Evolutionary conservation across 1,140 invertebrate species (phyloP), one percentile per base, ranked within the genome.

Genomic region (Camponotus floridanus): DNA sequence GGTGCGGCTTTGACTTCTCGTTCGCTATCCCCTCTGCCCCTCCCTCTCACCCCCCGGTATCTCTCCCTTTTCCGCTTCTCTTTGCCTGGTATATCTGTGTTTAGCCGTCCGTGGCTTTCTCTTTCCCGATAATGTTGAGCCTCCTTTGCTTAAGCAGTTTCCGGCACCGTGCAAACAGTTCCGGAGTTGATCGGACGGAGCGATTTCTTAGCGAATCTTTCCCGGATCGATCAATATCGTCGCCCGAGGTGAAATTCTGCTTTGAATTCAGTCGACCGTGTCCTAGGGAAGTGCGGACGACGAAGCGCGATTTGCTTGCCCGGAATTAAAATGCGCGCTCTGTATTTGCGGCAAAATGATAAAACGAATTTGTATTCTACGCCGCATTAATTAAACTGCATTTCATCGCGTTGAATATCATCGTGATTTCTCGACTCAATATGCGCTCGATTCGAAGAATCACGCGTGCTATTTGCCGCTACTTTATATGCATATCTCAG

Each of bases 61-160:
- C 51, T 18, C 18, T 11, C 11, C 15, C 15, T 78, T 45, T 55
- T 61, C 15, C 51, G 33, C 36, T 48, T 21, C 59, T 57, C 8
- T 31, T 57, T 9, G 45, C 15, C 39, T 26, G 18, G 9, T 26
- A n/a, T 36, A 31, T 55, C 6, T 42, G 42, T 70, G 78, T 74
- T 74, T 48, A 74, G 57, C 62, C 51, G 68, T 21, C 74, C n/a
- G 31, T 59, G 48, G 36, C 48, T 68, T 81, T 81, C 26, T 81
- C 48, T 62, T 51, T 67, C 62, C 61, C 76, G 76, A 89, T 89
- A 89, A 90, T 89, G 84, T 61, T 48, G 45, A 65, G 15, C 71
- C 48, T 26, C 4, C 33, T 68, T 39, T 84, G 39, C 42, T 84
- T 86, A 80, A 80, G 84, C 76, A 67, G 62, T 73, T 74, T 79